Evolutionary conservation across 2,797 vertebrate species (phyloP), one percentile per base, ranked within the genome.

Genomic region (Sebastes flavidus): DNA sequence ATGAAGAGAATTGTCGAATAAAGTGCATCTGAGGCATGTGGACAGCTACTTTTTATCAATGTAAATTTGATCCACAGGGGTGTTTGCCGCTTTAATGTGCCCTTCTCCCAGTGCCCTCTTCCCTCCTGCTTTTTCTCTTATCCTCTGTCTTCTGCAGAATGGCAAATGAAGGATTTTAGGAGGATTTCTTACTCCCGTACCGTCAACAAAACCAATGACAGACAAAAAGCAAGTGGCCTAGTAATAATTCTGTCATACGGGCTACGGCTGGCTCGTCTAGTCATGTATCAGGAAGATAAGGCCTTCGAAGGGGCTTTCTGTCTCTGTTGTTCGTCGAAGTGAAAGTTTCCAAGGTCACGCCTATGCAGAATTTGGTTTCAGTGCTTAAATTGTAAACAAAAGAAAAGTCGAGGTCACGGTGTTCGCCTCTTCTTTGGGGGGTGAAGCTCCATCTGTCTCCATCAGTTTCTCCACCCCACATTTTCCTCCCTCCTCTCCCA

Each of bases 201-300:
- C 13, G 18, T 69, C 30, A 54, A 81, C 46, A 78, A 78, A 70
- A 72, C 58, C 73, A 79, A 69, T 55, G 60, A 71, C 77, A 75
- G 73, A 84, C 65, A 81, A 84, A 79, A 80, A 72, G 61, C 71
- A 52, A 82, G 74, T 61, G 76, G 54, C 71, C 75, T 20, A 13
- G 77, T 77, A 80, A 87, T 87, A 87, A 88, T 83, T 87, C 82
- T 89, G 74, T 87, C 76, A 83, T 2, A 75, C 59, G 4, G 87
- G 70, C 73, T 62, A 66, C 3, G 25, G 82, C 38, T 71, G 88
- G 30, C 58, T 83, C 12, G 18, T 81, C 82, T 71, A 13, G 67
- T 70, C 36, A 7, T 67, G 87, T 89, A 75, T 85, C 65, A 5
- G 65, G 52, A 78, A 80, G 85, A 88, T 88, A 83, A 89, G 65